These are phyloP conservation scores for Tetrax tetrax DNA, from an alignment of 2,113 vertebrate species.

Conservation along the genomic window DNA sequence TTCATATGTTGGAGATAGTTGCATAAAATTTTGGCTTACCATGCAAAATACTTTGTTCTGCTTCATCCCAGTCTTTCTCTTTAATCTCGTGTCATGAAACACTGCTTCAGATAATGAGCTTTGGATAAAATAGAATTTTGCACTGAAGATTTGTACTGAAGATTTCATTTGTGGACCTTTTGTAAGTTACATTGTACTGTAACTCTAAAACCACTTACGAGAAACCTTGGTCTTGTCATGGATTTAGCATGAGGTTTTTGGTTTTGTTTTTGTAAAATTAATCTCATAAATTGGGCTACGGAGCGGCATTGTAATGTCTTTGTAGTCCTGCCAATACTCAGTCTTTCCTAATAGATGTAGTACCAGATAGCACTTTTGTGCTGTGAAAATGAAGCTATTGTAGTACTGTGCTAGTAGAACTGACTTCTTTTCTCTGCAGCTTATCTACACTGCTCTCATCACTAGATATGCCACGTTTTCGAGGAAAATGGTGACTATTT, in stretches of 20 bases:
- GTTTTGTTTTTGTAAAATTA: neutral
- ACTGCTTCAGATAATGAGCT: constrained; percentile 31
- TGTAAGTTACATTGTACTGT: neutral
- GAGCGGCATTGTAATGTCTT: neutral
- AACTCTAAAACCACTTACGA: neutral
- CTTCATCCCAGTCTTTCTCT: neutral
- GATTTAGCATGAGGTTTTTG: neutral
- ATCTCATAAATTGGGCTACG: neutral
- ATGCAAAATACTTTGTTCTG: neutral
- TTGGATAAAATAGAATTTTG: neutral
- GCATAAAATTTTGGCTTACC: neutral
- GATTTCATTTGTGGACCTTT: constrained; percentile 4
- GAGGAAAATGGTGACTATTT: neutral
- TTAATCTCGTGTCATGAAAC: neutral
- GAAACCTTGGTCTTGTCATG: neutral
- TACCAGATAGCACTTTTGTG: neutral
- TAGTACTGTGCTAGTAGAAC: neutral
- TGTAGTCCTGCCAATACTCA: neutral
- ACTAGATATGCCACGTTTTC: neutral
- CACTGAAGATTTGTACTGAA: neutral
- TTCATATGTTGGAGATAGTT: neutral
- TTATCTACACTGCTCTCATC: neutral
- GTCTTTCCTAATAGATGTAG: neutral
- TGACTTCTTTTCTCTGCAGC: neutral
- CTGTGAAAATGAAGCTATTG: neutral